Evolutionary conservation across 1,140 invertebrate genomes (phyloP).

Genomic region (Heliconius nattereri): DNA sequence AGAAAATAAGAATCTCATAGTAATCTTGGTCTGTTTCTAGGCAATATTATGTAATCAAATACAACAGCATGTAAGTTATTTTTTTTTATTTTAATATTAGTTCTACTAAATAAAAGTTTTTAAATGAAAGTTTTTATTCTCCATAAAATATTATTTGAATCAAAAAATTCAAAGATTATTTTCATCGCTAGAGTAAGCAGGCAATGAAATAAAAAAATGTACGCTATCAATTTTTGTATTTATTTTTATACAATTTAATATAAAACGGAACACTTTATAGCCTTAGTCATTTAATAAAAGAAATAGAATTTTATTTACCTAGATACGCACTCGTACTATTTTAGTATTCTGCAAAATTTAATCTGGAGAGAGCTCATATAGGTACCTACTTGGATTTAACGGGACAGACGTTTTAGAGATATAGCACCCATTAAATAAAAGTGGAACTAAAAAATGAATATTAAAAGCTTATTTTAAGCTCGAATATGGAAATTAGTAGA

Average conservation of each 20-base stretch:
- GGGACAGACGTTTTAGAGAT: conserved; percentile 12
- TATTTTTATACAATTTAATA: conserved; percentile 18
- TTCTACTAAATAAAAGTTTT: too few species aligned
- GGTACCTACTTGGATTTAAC: conserved; percentile 7
- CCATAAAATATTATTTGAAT: too few species aligned
- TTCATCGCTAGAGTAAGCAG: too few species aligned
- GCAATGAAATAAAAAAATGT: too few species aligned
- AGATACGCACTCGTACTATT: conserved; percentile 6
- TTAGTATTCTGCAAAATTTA: conserved; percentile 15
- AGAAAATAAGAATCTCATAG: too few species aligned
- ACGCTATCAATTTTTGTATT: not conserved
- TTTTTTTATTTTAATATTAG: too few species aligned
- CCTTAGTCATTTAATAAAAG: not conserved
- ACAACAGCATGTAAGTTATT: too few species aligned
- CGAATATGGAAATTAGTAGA: not conserved
- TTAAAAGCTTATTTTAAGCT: not conserved
- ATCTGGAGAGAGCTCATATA: conserved; percentile 16
- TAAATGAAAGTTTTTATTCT: too few species aligned
- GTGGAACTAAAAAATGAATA: conserved; percentile 12
- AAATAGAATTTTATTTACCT: conserved; percentile 11
- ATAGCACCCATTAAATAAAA: conserved; percentile 14
- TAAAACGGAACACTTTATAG: conserved; percentile 16
- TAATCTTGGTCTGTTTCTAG: too few species aligned
- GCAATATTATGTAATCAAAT: too few species aligned
- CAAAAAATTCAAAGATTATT: too few species aligned